phyloP scores from a whole-genome alignment of 2,797 vertebrate genomes.

The Squalus acanthias region DNA sequence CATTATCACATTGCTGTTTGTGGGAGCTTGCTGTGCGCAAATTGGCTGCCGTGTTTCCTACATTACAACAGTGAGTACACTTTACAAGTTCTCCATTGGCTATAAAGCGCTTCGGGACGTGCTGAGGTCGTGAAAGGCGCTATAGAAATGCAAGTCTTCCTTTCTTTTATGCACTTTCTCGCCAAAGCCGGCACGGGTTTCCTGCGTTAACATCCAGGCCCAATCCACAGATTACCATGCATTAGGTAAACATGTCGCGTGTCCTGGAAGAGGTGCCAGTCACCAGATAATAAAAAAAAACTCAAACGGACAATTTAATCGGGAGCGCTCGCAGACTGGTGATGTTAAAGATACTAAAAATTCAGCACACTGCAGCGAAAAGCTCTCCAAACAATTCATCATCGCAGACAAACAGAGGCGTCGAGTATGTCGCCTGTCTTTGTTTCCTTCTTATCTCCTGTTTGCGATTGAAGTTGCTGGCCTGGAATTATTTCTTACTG shows the following conservation, averaged over 20 bases:
- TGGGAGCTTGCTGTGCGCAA: too few relatives aligned
- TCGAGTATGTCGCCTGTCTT: background rate
- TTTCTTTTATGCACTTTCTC: too few relatives aligned
- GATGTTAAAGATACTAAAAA: constrained; percentile 18
- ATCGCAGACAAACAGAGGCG: background rate
- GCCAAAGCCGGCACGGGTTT: too few relatives aligned
- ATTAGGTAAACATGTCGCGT: background rate
- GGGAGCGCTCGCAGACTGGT: background rate
- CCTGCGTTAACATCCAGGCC: too few relatives aligned
- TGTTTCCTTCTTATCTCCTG: background rate
- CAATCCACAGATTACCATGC: background rate
- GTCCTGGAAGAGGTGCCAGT: background rate
- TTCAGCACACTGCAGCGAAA: background rate
- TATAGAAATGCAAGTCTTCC: too few relatives aligned
- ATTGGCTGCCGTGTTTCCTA: too few relatives aligned
- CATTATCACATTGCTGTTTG: too few relatives aligned
- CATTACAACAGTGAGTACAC: too few relatives aligned
- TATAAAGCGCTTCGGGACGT: too few relatives aligned
- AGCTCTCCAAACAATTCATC: constrained; percentile 16
- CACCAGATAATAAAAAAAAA: background rate
- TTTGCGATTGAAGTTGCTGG: background rate
- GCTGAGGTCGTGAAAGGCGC: too few relatives aligned
- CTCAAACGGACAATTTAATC: background rate
- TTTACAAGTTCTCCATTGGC: too few relatives aligned
- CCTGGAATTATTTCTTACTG: background rate